Evolutionary conservation across 2,888 invertebrate species (phyloP).

Genomic region (Sicus ferrugineus): DNA sequence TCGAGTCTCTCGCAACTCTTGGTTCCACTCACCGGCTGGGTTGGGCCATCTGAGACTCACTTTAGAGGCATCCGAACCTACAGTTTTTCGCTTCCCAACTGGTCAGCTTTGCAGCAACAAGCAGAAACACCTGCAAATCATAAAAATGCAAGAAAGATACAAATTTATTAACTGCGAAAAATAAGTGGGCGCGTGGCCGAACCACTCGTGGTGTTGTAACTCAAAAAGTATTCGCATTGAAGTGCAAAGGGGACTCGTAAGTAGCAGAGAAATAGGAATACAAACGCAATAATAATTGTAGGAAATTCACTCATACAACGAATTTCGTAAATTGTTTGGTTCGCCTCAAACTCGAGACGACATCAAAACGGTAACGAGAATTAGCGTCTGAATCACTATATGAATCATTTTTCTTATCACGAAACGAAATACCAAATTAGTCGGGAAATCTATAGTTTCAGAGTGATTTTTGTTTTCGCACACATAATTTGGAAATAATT

Average conservation of each 20-base stretch:
- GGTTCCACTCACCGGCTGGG: neutral
- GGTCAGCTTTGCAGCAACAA: neutral
- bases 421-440: too few relatives aligned
- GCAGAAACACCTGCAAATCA: conserved; percentile 4
- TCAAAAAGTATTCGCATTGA: conserved; percentile 5
- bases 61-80: too few relatives aligned
- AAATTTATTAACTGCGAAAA: neutral
- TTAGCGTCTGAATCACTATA: too few relatives aligned
- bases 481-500: too few relatives aligned
- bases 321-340: too few relatives aligned
- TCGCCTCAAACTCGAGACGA: neutral
- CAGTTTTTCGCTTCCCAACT: neutral
- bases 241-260: neutral
- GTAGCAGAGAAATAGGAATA: neutral
- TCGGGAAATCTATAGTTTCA: too few relatives aligned
- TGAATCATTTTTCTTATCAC: too few relatives aligned
- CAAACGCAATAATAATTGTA: conserved; percentile 2
- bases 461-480: too few relatives aligned
- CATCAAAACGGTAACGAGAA: neutral
- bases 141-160: neutral
- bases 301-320: too few relatives aligned
- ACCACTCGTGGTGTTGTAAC: conserved; percentile 7
- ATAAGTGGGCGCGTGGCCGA: conserved; percentile 20
- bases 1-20: neutral
- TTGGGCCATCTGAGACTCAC: neutral